Evolutionary conservation across 2,888 invertebrate species (phyloP).

Genomic region (Scrobipalpa costella): DNA sequence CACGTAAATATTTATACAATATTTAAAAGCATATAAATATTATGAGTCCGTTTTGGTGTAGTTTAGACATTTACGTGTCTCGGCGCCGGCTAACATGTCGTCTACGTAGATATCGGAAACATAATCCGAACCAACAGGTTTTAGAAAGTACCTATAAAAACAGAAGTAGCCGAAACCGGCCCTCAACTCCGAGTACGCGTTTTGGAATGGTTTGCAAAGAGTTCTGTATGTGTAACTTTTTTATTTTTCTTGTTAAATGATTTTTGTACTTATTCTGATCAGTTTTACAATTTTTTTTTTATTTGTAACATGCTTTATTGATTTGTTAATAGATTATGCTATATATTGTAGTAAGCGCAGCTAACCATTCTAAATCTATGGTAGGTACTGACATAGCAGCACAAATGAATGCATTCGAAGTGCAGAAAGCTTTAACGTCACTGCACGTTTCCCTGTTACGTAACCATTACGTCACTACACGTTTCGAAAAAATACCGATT

Average conservation of each 20-base stretch:
- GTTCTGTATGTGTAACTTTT: slow-evolving; percentile 6
- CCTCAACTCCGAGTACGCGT: slow-evolving; percentile 25
- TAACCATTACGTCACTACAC: too few relatives aligned
- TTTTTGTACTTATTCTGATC: background rate
- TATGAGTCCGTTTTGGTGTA: background rate
- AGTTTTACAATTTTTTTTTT: background rate
- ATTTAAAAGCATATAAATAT: background rate
- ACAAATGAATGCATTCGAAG: too few relatives aligned
- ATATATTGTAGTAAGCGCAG: too few relatives aligned
- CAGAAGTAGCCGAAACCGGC: slow-evolving; percentile 23
- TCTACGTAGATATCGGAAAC: slow-evolving; percentile 20
- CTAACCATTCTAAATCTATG: too few relatives aligned
- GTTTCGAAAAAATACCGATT: too few relatives aligned
- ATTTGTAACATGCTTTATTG: background rate
- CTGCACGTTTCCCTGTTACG: too few relatives aligned
- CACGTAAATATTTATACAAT: background rate
- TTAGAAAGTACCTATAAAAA: slow-evolving; percentile 39
- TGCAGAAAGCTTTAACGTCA: too few relatives aligned
- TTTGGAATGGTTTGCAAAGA: background rate
- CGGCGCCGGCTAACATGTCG: slow-evolving; percentile 17
- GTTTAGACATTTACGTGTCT: slow-evolving; percentile 7
- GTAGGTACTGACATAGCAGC: too few relatives aligned
- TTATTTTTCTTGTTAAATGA: background rate
- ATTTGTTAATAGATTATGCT: too few relatives aligned
- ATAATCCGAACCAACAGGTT: slow-evolving; percentile 36